Percentiles rank a stretch among this genome's conserved stretches.
These are phyloP conservation scores for Melanostoma mellinum DNA, from an alignment of 2,888 invertebrate genomes.

Conservation along the genomic window DNA sequence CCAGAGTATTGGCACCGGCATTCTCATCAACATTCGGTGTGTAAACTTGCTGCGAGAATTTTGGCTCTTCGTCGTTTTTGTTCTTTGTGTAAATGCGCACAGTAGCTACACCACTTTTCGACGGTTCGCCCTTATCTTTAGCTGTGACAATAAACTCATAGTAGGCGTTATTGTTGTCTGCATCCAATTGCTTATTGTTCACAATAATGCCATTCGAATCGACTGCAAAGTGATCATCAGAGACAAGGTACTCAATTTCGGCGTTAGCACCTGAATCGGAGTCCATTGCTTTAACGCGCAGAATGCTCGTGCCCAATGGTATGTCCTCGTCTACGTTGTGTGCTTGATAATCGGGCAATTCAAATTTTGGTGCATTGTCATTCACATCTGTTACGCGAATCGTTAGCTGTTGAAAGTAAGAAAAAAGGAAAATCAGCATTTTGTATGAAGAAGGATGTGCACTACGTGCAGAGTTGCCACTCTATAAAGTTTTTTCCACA, in stretches of 20 bases:
- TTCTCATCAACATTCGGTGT: slow-evolving; percentile 98
- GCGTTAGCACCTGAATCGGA: slow-evolving; percentile 97
- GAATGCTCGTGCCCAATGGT: slow-evolving; percentile 93
- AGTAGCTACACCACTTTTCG: slow-evolving; percentile 95
- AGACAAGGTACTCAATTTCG: slow-evolving; percentile 95
- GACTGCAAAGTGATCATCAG: slow-evolving; percentile 96
- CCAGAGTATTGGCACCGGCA: slow-evolving; percentile 96
- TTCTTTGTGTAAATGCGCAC: slow-evolving; percentile 98
- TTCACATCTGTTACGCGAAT: slow-evolving; percentile 98
- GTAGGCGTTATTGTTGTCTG: slow-evolving; percentile 97
- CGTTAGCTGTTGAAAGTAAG: slow-evolving; percentile 86
- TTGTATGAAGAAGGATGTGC: neutral
- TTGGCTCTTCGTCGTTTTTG: slow-evolving; percentile 98
- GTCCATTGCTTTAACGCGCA: slow-evolving; percentile 97
- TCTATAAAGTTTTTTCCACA: neutral
- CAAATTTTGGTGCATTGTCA: slow-evolving; percentile 98
- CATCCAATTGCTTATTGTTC: slow-evolving; percentile 95
- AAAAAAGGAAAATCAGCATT: neutral
- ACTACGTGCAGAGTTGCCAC: slow-evolving; percentile 8
- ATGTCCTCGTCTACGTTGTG: slow-evolving; percentile 98
- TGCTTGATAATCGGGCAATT: slow-evolving; percentile 97
- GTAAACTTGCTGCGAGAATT: slow-evolving; percentile 97
- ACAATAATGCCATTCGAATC: slow-evolving; percentile 96
- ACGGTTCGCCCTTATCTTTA: slow-evolving; percentile 96
- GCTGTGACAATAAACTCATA: slow-evolving; percentile 97